Evolutionary conservation across 2,888 invertebrate species (phyloP), one percentile per base, ranked within the genome.

Genomic region (Dryadula phaetusa): DNA sequence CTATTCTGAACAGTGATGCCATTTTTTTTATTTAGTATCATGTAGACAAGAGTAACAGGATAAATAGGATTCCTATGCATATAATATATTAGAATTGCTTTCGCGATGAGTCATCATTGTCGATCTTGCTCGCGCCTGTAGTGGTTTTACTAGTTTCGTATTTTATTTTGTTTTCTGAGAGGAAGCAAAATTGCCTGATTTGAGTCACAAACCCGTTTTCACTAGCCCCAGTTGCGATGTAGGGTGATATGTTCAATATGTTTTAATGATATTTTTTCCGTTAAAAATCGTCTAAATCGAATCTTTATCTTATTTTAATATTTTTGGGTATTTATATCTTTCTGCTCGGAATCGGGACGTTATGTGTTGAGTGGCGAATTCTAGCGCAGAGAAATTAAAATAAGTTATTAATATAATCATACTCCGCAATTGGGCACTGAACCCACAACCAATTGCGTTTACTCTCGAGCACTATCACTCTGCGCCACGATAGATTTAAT

Each of bases 51-150:
- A 10, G 8, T 28, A n/a, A 40, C n/a, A 56, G 22, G 56, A 56
- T 56, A 40, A 56, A 56, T 56, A 56, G 22, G 25, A 14, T 58
- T n/a, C 18, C 54, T 16, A 56, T 34, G 32, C 6, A 34, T 54
- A 3, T 25, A 49, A 14, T n/a, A 34, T 44, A 60, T 56, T 56
- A 56, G 63, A 70, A 56, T 60, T 52, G 52, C 67, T 70, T 70
- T 71, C 67, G 66, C 47, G 62, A 52, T 75, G 75, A 75, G 40
- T 75, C 74, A 75, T 64, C 54, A 47, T 61, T 58, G 60, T 66
- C 62, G 52, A 46, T 58, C 54, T 58, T 46, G 66, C 70, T n/a
- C 40, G 56, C 56, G 40, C 40, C 56, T n/a, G 56, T 56, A 67
- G 67, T 52, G 60, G 64, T 66, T 70, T 68, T 54, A 66, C 67